Conservation (phyloP, 2,113 vertebrate species). For the Choloepus hoffmanni region DNA sequence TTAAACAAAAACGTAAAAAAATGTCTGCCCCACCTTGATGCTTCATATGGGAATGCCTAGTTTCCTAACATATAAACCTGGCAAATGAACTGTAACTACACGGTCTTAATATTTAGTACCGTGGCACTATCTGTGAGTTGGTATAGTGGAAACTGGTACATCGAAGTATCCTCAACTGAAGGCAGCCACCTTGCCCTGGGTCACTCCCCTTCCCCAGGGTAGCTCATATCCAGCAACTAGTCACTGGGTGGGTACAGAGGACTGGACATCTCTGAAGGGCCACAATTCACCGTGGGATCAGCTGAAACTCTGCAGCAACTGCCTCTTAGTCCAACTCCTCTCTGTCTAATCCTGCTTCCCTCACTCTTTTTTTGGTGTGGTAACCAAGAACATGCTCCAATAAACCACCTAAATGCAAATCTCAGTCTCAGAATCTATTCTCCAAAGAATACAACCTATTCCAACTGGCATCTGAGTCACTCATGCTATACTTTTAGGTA, state of each 20-base stretch:
- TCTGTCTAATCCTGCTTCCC: not conserved
- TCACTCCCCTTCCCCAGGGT: not conserved
- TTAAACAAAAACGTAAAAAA: not conserved
- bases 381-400: not conserved
- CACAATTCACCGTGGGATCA: not conserved
- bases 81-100: not conserved
- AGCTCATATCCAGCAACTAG: not conserved
- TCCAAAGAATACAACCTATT: not conserved
- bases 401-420: not conserved
- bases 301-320: accelerated
- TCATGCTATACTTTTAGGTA: not conserved
- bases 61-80: not conserved
- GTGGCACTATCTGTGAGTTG: not conserved
- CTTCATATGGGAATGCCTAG: not conserved
- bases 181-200: not conserved
- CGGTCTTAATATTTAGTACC: not conserved
- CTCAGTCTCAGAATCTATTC: not conserved
- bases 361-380: not conserved
- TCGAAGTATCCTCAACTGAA: not conserved
- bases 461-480: not conserved
- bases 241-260: not conserved
- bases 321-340: not conserved
- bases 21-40: not conserved
- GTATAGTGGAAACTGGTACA: not conserved
- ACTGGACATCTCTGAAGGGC: not conserved